Evolutionary conservation across 37 sponge, comb jelly and placozoan genomes (phyloP), one percentile per base, ranked within the genome.

Genomic region (Hormiphora californensis): DNA sequence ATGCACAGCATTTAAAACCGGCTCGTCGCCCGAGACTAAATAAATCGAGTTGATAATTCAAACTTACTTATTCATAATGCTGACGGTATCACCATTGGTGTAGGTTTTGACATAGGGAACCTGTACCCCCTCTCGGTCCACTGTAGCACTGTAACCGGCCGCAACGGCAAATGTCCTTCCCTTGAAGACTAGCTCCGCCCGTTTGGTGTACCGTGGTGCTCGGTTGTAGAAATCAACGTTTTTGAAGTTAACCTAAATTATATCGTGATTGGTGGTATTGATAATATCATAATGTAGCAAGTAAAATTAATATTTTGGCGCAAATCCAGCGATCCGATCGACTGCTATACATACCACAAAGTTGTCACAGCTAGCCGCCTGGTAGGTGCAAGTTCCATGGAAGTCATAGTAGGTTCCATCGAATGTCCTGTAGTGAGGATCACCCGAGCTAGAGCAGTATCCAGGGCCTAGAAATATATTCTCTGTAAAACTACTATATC

Each of bases 321-420:
- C n/a, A n/a, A n/a, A n/a, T n/a, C n/a, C n/a, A n/a, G n/a, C n/a
- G n/a, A n/a, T n/a, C n/a, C n/a, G n/a, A n/a, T n/a, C n/a, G n/a
- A n/a, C n/a, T n/a, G n/a, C n/a, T n/a, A n/a, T n/a, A n/a, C n/a
- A n/a, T n/a, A 65, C 67, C 67, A 36, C 35, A 17, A 65, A 65
- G 17, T 65, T 39, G 35, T 65, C 67, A 33, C 67, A 65, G 37
- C 67, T 65, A 7, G 67, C 67, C 4, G 67, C 67, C 67, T 65
- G 67, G 37, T 65, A 65, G 28, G 67, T 65, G 37, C 67, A 65
- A 21, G 1, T 3, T 7, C 67, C 67, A 31, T 65, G 67, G 67
- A 65, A 65, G 37, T 65, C 67, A 17, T 65, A 65, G 35, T 3
- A 65, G 1, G 21, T 65, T 39, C 67, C 67, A 33, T 65, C 67